These are phyloP conservation scores for Syngnathus rostellatus DNA, from an alignment of 2,797 vertebrate species.

Conservation along the genomic window DNA sequence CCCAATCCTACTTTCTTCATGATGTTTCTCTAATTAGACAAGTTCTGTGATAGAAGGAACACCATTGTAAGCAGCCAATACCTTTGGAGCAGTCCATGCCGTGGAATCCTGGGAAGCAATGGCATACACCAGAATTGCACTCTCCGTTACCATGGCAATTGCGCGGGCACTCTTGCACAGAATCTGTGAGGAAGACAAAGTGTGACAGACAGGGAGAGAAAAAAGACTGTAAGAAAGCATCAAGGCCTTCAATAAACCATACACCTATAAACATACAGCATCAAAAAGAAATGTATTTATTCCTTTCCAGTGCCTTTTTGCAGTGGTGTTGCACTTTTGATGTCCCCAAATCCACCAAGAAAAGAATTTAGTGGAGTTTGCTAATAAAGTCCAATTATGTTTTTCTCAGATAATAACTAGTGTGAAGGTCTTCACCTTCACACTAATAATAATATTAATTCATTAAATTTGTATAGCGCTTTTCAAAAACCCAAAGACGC, in stretches of 20 bases:
- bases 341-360: not conserved
- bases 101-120: conserved; percentile 97
- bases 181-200: conserved; percentile 72
- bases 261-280: conserved; percentile 19
- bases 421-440: no score
- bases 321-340: conserved; percentile 1
- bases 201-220: conserved; percentile 32
- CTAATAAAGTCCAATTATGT: not conserved
- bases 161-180: conserved; percentile 94
- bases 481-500: no score
- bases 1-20: not conserved
- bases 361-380: not conserved
- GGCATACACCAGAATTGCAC: conserved; percentile 92
- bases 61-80: conserved; percentile 55
- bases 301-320: conserved; percentile 16
- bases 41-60: not conserved
- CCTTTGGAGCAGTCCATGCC: conserved; percentile 98
- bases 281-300: conserved; percentile 32
- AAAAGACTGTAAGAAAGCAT: conserved; percentile 39
- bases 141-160: conserved; percentile 98
- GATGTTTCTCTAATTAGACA: conserved; percentile 33
- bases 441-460: no score
- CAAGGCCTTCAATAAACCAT: conserved; percentile 57
- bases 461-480: no score
- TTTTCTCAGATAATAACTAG: not conserved